Percentiles rank a stretch among this genome's conserved stretches.
These are phyloP conservation scores for Chondrosia reniformis DNA, from an alignment of 37 sponge, comb jelly and placozoan species.

Conservation along the genomic window DNA sequence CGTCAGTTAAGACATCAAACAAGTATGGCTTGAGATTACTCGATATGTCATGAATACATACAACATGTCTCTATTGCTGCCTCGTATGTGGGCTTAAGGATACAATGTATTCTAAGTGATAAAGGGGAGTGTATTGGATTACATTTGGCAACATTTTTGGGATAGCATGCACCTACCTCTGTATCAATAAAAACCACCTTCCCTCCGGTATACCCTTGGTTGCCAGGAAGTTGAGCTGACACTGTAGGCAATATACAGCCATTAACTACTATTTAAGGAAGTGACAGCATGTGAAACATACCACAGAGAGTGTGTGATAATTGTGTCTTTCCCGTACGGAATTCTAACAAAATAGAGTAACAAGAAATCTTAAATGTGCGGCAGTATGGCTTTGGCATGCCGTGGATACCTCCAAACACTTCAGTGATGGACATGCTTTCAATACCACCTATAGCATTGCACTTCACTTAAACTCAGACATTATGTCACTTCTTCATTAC, in stretches of 20 bases:
- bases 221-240: conserved; percentile 92
- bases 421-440: conserved; percentile 99
- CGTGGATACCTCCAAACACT: conserved; percentile 87
- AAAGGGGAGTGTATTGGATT: background rate
- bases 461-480: too few species aligned
- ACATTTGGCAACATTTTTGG: background rate
- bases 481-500: too few species aligned
- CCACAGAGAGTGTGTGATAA: conserved; percentile 97
- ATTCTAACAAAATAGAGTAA: conserved; percentile 54
- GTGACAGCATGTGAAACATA: conserved; percentile 18
- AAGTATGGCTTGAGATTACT: background rate
- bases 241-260: conserved; percentile 34
- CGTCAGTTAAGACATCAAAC: too few species aligned
- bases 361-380: background rate
- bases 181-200: conserved; percentile 98
- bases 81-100: conserved; percentile 22
- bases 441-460: conserved; percentile 95
- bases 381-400: too few species aligned
- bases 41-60: background rate
- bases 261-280: background rate
- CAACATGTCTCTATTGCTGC: too few species aligned
- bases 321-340: conserved; percentile 98
- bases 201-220: conserved; percentile 88
- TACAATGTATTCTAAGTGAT: conserved; percentile 66
- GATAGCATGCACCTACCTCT: conserved; percentile 54